Evolutionary conservation across 2,888 invertebrate species (phyloP).

Genomic region (Electrophaes corylata): DNA sequence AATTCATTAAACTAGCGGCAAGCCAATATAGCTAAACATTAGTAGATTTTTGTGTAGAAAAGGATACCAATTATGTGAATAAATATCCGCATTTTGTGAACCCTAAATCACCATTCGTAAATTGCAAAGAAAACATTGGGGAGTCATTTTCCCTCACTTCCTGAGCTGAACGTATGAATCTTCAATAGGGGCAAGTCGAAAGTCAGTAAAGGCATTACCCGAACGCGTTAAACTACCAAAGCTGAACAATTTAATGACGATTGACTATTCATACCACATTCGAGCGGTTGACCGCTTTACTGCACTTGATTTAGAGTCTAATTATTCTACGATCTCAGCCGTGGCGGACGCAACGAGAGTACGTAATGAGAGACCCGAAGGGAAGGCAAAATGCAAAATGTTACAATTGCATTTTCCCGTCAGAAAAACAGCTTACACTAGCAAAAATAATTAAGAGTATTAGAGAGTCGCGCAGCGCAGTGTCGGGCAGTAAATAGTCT

Average conservation of each 20-base stretch:
- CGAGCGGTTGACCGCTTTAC: slow-evolving; percentile 79
- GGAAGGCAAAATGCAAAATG: slow-evolving; percentile 75
- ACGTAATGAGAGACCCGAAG: slow-evolving; percentile 69
- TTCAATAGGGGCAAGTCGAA: slow-evolving; percentile 33
- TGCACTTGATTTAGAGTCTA: slow-evolving; percentile 82
- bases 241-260: slow-evolving; percentile 83
- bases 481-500: slow-evolving; percentile 80
- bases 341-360: slow-evolving; percentile 70
- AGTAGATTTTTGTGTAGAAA: not conserved
- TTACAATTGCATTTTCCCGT: slow-evolving; percentile 79
- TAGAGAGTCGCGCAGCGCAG: slow-evolving; percentile 75
- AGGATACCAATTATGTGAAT: not conserved
- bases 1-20: not conserved
- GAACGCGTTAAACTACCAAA: slow-evolving; percentile 79
- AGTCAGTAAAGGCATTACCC: slow-evolving; percentile 48
- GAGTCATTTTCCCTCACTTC: slow-evolving; percentile 25
- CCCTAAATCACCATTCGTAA: slow-evolving; percentile 12
- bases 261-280: slow-evolving; percentile 83
- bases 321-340: slow-evolving; percentile 81
- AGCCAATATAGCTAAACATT: not conserved
- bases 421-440: slow-evolving; percentile 82
- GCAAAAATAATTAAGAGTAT: slow-evolving; percentile 84
- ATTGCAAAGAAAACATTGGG: slow-evolving; percentile 25
- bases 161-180: slow-evolving; percentile 21
- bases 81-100: slow-evolving; percentile 3